Base-by-base conservation (phyloP, 2,888 invertebrate species). In the Eueremaeus valkanovi region DNA sequence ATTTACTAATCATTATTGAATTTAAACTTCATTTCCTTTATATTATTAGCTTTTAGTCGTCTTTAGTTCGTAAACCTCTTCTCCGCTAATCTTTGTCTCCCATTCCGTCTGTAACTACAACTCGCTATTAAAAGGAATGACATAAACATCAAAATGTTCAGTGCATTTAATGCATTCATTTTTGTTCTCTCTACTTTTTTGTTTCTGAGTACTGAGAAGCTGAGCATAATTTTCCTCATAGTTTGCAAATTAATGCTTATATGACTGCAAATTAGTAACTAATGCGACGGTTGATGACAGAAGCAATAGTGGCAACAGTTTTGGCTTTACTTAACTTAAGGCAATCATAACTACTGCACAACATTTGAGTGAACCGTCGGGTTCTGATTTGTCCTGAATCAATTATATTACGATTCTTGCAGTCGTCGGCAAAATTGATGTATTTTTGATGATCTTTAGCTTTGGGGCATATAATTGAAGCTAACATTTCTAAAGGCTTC, bases 361-460 rank as follows among this genome's bases (percentile, higher is more conserved):
- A 36, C 40, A 66, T 66, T 63, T 66, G 36, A 36, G 40, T 66
- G 66, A 66, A 66, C 24, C 63, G 63, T 36, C 66, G n/a, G 66
- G 21, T 66, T 66, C 66, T 66, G 66, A 66, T 66, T 66, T 66
- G 66, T 66, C 66, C 16, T 13, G 66, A 66, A 66, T 66, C 66
- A 66, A 66, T 66, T 66, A 66, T 66, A 66, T 66, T 66, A 21
- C 31, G 40, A 66, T 66, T 66, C 31, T 66, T 66, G 40, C 9
- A 66, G 66, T 58, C 58, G 58, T 36, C 36, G 58, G 33, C 63
- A 13, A 66, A 66, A 66, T 66, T 66, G 66, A 66, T 66, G 66
- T 66, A 66, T 66, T 66, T 66, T 66, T 66, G 66, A 66, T 66
- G 66, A 66, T 66, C 40, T 66, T 66, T 66, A 66, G 66, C 66